Percentiles rank a stretch among this genome's conserved stretches.
Conservation (phyloP, 64 coral and sea anemone genomes). For the Pachyseris speciosa region DNA sequence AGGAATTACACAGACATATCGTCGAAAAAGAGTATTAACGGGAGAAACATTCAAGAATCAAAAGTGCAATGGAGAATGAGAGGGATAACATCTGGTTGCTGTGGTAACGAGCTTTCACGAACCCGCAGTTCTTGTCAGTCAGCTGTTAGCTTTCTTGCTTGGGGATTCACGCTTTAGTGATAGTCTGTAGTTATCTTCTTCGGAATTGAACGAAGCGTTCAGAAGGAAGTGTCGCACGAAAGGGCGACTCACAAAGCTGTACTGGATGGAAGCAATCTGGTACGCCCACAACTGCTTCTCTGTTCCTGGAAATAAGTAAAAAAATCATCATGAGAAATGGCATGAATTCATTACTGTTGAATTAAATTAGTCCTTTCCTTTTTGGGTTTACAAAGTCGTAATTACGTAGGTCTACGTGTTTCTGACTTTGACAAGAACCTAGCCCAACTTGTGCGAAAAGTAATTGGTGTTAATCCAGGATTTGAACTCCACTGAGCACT, state of each 20-base stretch:
- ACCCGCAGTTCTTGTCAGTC: background rate
- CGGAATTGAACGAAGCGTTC: conserved; percentile 84
- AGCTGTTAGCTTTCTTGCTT: conserved; percentile 24
- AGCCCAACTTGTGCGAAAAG: too few species aligned
- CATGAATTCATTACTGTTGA: too few species aligned
- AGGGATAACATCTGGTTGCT: background rate
- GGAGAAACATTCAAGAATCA: background rate
- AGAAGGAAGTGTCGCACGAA: conserved; percentile 78
- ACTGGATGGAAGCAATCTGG: conserved; percentile 83
- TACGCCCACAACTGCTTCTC: conserved; percentile 77
- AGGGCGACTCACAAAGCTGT: conserved; percentile 73
- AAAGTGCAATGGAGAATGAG: background rate
- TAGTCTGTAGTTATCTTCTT: conserved; percentile 94
- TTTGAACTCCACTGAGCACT: too few species aligned
- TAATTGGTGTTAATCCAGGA: too few species aligned
- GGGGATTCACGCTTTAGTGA: conserved; percentile 80
- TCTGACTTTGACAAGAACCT: too few species aligned
- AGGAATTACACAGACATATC: background rate
- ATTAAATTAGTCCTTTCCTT: too few species aligned
- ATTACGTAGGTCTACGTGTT: too few species aligned
- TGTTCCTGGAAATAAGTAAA: conserved; percentile 35
- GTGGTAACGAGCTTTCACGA: background rate
- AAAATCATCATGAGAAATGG: too few species aligned
- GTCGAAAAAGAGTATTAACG: background rate
- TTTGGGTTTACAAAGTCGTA: too few species aligned